Evolutionary conservation across 2,797 vertebrate species (phyloP), one percentile per base, ranked within the genome.

Genomic region (Eurystomus glaucurus): DNA sequence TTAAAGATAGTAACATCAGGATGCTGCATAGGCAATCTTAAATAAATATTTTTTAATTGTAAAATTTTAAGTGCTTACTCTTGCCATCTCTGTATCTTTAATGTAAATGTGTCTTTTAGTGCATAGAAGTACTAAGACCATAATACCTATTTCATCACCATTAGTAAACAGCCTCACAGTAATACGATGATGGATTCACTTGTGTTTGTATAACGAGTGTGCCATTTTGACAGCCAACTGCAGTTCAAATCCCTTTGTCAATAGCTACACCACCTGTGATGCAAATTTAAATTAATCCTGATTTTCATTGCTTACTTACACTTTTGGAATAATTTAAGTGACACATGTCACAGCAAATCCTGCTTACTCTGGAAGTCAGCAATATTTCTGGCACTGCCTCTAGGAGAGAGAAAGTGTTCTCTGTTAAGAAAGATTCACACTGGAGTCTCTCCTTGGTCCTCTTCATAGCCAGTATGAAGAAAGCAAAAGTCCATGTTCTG

Each of bases 241-340:
- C 41, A 82, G 78, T 84, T 88, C 76, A 93, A 96, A 97, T 95
- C 79, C 65, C 39, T 92, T 85, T 95, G 72, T 90, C 93, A 95
- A 84, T 84, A 76, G 55, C 61, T 80, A 23, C 29, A 79, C 54
- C 88, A 96, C 69, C 82, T 92, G 82, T 37, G 58, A 93, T 84
- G 58, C 37, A 96, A 78, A 97, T 93, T 72, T 78, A 85, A 72
- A 90, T 90, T 84, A 90, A 76, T 95, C 65, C 64, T 90, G 72
- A 79, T 86, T 96, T 95, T 76, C 8, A 2, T 65, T 92, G 61
- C 43, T 93, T 86, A 4, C 62, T 79, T 92, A 75, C 31, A 66
- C 45, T 62, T 92, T 70, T 60, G 64, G 54, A 28, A 45, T 69
- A 80, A 80, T 54, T n/a, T 65, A 76, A 83, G 50, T 29, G 60